A percentile compares a stretch with the other conserved stretches of the same genome.
Conservation (phyloP, 2,113 vertebrate genomes). For the Xenopus borealis region DNA sequence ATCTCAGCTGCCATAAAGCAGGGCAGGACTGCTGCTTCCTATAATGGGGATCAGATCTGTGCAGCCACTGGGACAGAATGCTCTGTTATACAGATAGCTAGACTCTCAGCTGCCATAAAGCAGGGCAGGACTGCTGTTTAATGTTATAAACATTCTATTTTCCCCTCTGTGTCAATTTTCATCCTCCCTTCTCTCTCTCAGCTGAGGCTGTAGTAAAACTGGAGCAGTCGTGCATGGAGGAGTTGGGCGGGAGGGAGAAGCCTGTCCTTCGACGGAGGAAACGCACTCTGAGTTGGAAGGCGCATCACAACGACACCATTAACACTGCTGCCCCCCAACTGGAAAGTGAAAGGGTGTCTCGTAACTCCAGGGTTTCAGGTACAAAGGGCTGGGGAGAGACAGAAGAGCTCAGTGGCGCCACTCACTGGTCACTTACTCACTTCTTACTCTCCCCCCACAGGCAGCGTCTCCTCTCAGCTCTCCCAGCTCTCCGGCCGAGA, state of each 20-base stretch:
- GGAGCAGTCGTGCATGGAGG: constrained; percentile 78
- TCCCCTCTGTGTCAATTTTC: too few relatives aligned
- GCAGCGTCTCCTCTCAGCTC: constrained; percentile 58
- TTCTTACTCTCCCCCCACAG: constrained; percentile 29
- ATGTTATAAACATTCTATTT: too few relatives aligned
- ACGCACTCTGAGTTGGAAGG: constrained; percentile 73
- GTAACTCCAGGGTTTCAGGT: constrained; percentile 58
- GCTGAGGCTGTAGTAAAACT: constrained; percentile 73
- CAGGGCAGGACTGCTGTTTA: too few relatives aligned
- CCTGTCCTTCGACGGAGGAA: constrained; percentile 76
- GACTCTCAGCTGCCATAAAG: too few relatives aligned
- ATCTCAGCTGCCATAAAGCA: too few relatives aligned
- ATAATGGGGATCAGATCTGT: too few relatives aligned
- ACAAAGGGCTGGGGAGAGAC: not conserved
- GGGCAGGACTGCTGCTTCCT: too few relatives aligned
- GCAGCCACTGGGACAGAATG: too few relatives aligned
- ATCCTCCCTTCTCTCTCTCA: not conserved
- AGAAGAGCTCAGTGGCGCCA: not conserved
- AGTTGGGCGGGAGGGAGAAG: constrained; percentile 59
- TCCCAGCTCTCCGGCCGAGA: constrained; percentile 49
- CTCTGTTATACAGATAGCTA: too few relatives aligned
- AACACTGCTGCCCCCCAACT: constrained; percentile 46
- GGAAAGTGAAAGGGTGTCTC: constrained; percentile 43
- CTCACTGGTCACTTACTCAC: not conserved
- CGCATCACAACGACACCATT: constrained; percentile 65